Evolutionary conservation across 2,797 vertebrate genomes (phyloP), one percentile per base, ranked within the genome.

Genomic region (Pachyuromys duprasi): DNA sequence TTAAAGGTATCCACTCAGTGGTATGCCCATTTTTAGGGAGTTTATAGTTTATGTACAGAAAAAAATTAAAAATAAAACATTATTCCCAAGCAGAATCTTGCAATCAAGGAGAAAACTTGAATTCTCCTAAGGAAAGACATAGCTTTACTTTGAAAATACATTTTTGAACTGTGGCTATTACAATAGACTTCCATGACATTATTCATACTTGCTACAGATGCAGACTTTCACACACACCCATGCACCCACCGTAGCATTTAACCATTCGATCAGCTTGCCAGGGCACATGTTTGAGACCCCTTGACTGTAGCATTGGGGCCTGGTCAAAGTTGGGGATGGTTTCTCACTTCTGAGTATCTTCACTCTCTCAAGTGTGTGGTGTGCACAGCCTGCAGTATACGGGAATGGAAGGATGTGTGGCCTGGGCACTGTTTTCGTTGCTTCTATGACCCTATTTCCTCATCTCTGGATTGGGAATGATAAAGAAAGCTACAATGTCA

Each of bases 21-120:
- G 36, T 36, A 3, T 6, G 5, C 55, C 57, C 67, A 62, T 81
- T 33, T n/a, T 93, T 49, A 88, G 67, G 70, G 74, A 86, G 14
- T 80, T 94, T 84, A 69, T 45, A 95, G 57, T 67, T 67, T 20
- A 93, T 78, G 53, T 53, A 93, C 12, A 15, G 28, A 89, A 78
- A 65, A 49, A 28, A 11, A 78, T 31, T 60, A 24, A 91, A 92
- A 86, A 84, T 74, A 63, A 91, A 92, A 88, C 83, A 18, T 42
- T 42, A 67, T 75, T 87, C 42, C 18, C 13, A 72, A 20, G 65
- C 62, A 45, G 53, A 91, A 28, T 74, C 90, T 91, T 86, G 22
- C 26, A 65, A 8, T 53, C 2, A 39, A 53, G 8, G 55, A 49
- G 45, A 26, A 33, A 88, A 86, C 76, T 39, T 69, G 57, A 55